A percentile compares a stretch with the other conserved stretches of the same genome.
These are phyloP conservation scores for Gryllus longicercus DNA, from an alignment of 2,888 invertebrate species.

Conservation along the genomic window DNA sequence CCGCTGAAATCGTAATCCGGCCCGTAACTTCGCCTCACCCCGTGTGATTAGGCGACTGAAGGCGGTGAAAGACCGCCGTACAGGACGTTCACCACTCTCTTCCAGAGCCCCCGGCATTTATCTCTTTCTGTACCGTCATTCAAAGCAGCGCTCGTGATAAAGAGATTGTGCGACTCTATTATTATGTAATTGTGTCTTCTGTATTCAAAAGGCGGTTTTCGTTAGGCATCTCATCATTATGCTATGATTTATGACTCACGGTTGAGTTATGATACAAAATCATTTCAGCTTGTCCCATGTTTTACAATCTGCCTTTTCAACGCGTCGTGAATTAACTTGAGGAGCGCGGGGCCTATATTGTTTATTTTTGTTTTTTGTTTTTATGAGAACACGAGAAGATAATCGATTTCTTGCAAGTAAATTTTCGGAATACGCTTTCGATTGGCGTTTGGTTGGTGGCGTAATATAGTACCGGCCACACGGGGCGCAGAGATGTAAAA, in stretches of 20 bases:
- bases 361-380: neutral
- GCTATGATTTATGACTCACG: neutral
- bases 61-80: neutral
- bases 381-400: neutral
- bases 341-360: neutral
- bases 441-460: neutral
- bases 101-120: neutral
- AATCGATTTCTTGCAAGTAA: conserved; percentile 11
- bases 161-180: neutral
- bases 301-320: neutral
- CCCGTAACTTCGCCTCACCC: neutral
- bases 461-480: neutral
- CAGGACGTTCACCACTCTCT: neutral
- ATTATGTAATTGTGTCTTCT: conserved; percentile 17
- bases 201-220: neutral
- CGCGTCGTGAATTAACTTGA: conserved; percentile 2
- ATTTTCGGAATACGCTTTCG: neutral
- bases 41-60: neutral
- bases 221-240: conserved; percentile 3
- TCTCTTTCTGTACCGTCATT: neutral
- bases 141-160: neutral
- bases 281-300: conserved; percentile 2
- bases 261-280: conserved; percentile 10
- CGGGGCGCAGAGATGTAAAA: neutral
- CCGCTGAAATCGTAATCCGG: neutral